Conservation (phyloP, 2,888 invertebrate genomes). For the Tridacna gigas region DNA sequence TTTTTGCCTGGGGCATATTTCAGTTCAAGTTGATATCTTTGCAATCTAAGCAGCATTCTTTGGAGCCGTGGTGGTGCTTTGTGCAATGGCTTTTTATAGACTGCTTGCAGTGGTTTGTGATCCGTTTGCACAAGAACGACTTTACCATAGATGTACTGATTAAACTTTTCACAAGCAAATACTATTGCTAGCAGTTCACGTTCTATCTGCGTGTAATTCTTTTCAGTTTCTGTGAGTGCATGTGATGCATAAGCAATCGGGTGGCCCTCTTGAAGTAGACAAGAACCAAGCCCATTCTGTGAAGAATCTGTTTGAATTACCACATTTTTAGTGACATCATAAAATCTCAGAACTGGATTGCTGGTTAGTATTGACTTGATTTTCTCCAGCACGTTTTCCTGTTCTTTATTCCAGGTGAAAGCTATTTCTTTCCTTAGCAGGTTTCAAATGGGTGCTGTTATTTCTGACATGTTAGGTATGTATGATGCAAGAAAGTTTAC, state of each 20-base stretch:
- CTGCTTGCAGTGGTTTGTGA: constrained; percentile 60
- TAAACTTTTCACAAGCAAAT: constrained; percentile 49
- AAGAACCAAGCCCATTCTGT: constrained; percentile 53
- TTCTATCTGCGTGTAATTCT: constrained; percentile 64
- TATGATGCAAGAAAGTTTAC: constrained; percentile 56
- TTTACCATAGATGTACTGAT: constrained; percentile 56
- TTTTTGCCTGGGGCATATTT: constrained; percentile 55
- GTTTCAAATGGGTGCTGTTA: constrained; percentile 54
- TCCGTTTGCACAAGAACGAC: constrained; percentile 44
- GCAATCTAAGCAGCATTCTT: constrained; percentile 55
- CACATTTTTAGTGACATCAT: constrained; percentile 29
- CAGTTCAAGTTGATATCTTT: constrained; percentile 43
- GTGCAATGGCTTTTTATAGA: constrained; percentile 52
- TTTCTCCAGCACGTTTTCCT: constrained; percentile 27
- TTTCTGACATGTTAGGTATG: constrained; percentile 60
- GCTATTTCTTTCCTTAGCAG: constrained; percentile 43
- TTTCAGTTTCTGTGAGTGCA: constrained; percentile 54
- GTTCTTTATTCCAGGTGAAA: constrained; percentile 30
- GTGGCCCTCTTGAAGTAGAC: constrained; percentile 52
- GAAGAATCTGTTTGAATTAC: constrained; percentile 56
- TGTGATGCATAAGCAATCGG: constrained; percentile 64
- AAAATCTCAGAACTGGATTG: constrained; percentile 55
- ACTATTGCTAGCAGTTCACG: constrained; percentile 64
- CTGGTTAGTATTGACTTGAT: constrained; percentile 51
- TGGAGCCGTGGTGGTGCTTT: constrained; percentile 58